A percentile compares a stretch with the other conserved stretches of the same genome.
Evolutionary conservation across 2,888 invertebrate species (phyloP).

Genomic region (Tachina fera): DNA sequence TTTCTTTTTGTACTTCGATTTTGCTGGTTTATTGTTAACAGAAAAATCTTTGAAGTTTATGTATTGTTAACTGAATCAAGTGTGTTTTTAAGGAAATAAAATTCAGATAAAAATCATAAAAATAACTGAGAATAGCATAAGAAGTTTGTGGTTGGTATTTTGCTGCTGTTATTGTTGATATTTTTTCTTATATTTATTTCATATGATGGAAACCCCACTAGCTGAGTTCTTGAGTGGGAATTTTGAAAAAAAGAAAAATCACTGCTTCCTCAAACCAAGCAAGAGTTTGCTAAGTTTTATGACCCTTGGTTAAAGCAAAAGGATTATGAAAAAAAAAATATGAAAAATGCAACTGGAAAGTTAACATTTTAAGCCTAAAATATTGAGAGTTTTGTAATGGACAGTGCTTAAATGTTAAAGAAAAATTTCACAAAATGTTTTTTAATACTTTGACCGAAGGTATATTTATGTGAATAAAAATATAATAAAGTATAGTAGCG

Average conservation of each 20-base stretch:
- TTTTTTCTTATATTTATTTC: not conserved
- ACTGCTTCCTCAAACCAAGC: not conserved
- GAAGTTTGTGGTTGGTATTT: conserved; percentile 31
- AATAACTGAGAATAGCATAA: conserved; percentile 43
- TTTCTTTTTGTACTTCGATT: conserved; percentile 37
- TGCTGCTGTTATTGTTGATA: not conserved
- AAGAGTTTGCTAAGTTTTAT: not conserved
- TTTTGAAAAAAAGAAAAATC: not conserved
- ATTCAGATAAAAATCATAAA: conserved; percentile 65
- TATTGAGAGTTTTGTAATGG: too few species aligned
- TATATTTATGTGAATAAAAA: too few species aligned
- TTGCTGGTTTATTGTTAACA: conserved; percentile 56
- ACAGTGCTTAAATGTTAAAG: too few species aligned
- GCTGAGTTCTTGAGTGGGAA: conserved; percentile 28
- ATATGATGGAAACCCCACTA: conserved; percentile 39
- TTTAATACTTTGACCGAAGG: too few species aligned
- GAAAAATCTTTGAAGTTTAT: conserved; percentile 63
- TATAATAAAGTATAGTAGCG: too few species aligned
- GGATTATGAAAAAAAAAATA: too few species aligned
- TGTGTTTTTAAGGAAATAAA: conserved; percentile 67
- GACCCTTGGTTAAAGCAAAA: not conserved
- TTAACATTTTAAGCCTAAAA: too few species aligned
- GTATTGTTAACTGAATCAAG: conserved; percentile 64
- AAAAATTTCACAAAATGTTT: too few species aligned
- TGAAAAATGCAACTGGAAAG: too few species aligned